Conservation (phyloP, 2,888 invertebrate genomes). For the Spodoptera exigua region DNA sequence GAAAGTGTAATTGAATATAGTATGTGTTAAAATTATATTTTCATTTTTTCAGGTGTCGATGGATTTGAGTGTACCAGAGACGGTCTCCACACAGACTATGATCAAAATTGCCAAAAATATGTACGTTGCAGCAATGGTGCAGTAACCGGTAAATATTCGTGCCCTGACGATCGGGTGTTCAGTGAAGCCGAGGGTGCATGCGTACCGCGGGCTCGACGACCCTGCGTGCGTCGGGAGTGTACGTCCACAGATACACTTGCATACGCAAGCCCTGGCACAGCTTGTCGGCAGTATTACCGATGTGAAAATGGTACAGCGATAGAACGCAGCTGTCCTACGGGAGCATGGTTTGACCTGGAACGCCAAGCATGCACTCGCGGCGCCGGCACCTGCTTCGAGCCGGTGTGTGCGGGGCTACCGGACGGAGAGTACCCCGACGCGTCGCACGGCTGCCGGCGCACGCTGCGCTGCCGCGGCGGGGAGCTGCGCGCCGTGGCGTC, state of each 20-base stretch:
- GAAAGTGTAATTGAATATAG: not conserved
- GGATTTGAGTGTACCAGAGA: constrained; percentile 75
- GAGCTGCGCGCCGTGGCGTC: constrained; percentile 77
- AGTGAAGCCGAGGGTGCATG: constrained; percentile 82
- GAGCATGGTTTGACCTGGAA: constrained; percentile 88
- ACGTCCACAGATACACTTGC: constrained; percentile 75
- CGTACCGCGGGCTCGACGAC: constrained; percentile 73
- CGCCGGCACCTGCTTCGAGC: constrained; percentile 89
- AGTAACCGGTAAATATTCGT: constrained; percentile 74
- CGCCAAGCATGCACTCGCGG: constrained; percentile 87
- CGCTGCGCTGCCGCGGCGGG: constrained; percentile 84
- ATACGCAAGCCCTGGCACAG: constrained; percentile 88
- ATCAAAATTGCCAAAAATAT: constrained; percentile 82
- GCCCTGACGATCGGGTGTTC: constrained; percentile 80
- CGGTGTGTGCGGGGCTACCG: constrained; percentile 88
- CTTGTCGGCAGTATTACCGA: constrained; percentile 89
- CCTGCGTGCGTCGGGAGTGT: constrained; percentile 81
- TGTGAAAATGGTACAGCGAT: constrained; percentile 85
- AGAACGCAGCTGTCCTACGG: constrained; percentile 86
- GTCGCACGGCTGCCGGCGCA: constrained; percentile 88
- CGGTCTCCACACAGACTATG: constrained; percentile 84
- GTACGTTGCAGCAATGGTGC: constrained; percentile 77
- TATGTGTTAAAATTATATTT: not conserved
- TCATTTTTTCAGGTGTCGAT: constrained; percentile 70
- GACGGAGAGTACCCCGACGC: constrained; percentile 89